phyloP scores from a whole-genome alignment of 2,113 vertebrate genomes.

The Xenus cinereus region DNA sequence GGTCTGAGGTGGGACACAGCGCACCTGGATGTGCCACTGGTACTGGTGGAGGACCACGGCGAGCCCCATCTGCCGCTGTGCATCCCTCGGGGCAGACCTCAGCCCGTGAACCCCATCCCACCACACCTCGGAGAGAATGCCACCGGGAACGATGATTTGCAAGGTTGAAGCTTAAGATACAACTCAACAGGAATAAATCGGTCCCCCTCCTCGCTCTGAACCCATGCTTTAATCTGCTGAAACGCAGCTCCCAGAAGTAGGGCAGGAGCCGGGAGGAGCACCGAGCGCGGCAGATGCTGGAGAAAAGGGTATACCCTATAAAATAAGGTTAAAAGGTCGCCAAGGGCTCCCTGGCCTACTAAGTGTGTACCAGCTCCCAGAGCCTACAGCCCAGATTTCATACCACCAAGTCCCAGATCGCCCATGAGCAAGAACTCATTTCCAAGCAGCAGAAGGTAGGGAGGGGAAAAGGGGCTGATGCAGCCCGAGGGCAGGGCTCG shows the following conservation, averaged over 20 bases:
- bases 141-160: rapidly evolving
- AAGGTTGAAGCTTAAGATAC: background rate
- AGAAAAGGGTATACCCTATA: background rate
- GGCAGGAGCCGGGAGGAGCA: background rate
- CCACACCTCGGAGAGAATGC: background rate
- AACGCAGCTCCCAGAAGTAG: background rate
- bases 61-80: rapidly evolving
- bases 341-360: background rate
- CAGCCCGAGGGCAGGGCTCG: background rate
- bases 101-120: rapidly evolving
- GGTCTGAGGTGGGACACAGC: background rate
- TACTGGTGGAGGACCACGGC: rapidly evolving
- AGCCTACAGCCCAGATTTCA: background rate
- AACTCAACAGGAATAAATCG: background rate
- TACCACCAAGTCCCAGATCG: background rate
- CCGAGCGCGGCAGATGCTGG: background rate
- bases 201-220: background rate
- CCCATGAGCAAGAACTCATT: background rate
- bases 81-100: background rate
- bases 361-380: background rate
- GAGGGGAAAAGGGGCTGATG: background rate
- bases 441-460: rapidly evolving
- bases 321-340: conserved; percentile 14
- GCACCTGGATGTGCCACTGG: background rate
- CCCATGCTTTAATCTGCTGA: background rate